Percentiles rank a stretch among this genome's conserved stretches.
phyloP scores from a whole-genome alignment of 2,888 invertebrate genomes.

The Rhamphomyia laevipes region DNA sequence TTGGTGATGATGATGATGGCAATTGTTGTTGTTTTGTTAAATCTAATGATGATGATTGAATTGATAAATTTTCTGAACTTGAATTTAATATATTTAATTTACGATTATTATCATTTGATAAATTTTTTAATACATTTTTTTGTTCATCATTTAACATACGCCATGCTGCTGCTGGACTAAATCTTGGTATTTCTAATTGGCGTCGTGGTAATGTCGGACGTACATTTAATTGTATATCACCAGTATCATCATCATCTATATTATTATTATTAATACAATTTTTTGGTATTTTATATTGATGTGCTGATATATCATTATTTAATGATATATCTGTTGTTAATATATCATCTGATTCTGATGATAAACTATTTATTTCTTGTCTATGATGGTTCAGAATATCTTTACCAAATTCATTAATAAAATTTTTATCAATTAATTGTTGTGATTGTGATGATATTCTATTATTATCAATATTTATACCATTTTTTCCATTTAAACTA shows the following conservation, averaged over 20 bases:
- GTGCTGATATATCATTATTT: too few species aligned
- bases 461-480: too few species aligned
- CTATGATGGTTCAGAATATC: too few species aligned
- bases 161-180: conserved; percentile 79
- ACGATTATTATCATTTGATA: background rate
- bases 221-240: conserved; percentile 59
- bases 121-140: background rate
- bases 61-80: background rate
- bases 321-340: too few species aligned
- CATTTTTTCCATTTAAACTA: too few species aligned
- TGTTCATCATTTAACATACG: conserved; percentile 43
- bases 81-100: conserved; percentile 11
- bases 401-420: too few species aligned
- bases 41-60: background rate
- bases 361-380: background rate
- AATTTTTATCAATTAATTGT: too few species aligned
- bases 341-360: background rate
- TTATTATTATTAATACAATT: conserved; percentile 11
- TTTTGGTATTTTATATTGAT: background rate
- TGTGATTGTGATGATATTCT: too few species aligned
- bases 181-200: conserved; percentile 61
- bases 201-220: conserved; percentile 71
- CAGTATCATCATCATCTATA: conserved; percentile 34
- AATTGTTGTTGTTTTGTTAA: background rate
- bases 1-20: conserved; percentile 17